Evolutionary conservation across 2,113 vertebrate species (phyloP).

Genomic region (Pterocles gutturalis): DNA sequence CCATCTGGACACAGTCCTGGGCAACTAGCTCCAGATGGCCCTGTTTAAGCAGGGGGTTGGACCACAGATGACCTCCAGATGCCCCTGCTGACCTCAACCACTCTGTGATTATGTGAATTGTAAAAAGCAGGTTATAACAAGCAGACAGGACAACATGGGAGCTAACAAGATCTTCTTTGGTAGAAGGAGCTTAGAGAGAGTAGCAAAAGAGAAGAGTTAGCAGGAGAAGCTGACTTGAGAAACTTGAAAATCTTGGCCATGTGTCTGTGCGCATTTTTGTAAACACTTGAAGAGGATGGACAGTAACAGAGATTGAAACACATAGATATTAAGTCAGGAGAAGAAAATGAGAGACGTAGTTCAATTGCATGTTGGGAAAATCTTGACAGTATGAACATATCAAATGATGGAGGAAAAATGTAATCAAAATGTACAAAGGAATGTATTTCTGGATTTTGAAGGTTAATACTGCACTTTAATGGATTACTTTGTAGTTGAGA

Average conservation of each 20-base stretch:
- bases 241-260: not conserved
- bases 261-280: not conserved
- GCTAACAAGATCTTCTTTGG: not conserved
- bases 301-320: not conserved
- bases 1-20: not conserved
- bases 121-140: not conserved
- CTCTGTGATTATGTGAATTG: not conserved
- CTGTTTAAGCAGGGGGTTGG: not conserved
- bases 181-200: not conserved
- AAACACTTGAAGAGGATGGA: not conserved
- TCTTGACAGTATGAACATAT: not conserved
- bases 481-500: not conserved
- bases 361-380: not conserved
- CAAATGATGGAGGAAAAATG: not conserved
- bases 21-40: not conserved
- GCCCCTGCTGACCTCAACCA: not conserved
- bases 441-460: not conserved
- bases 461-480: not conserved
- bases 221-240: not conserved
- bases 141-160: not conserved
- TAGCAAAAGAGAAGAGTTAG: not conserved
- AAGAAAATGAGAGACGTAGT: rapidly evolving
- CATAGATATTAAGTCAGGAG: not conserved
- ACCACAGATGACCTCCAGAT: not conserved
- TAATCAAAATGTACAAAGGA: not conserved